Evolutionary conservation across 2,797 vertebrate species (phyloP).

Genomic region (Smutsia temminckii): DNA sequence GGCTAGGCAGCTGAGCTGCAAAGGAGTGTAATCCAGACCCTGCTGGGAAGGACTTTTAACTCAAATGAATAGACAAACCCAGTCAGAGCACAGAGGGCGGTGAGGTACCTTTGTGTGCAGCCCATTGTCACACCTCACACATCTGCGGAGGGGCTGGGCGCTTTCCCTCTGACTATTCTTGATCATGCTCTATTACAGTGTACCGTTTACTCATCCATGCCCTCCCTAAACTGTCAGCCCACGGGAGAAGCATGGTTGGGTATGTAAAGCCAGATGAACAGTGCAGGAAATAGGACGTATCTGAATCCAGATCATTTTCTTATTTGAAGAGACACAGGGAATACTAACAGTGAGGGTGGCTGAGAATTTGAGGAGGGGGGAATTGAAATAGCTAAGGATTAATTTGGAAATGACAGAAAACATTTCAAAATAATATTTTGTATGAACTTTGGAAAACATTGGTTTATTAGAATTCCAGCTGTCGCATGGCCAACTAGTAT

Average conservation of each 20-base stretch:
- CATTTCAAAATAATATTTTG: conserved; percentile 15
- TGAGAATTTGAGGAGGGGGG: neutral
- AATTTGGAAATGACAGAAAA: neutral
- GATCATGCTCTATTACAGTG: neutral
- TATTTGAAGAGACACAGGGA: neutral
- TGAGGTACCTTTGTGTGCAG: neutral
- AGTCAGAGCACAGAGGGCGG: neutral
- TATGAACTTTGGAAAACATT: neutral
- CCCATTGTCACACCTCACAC: neutral
- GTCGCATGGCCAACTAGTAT: neutral
- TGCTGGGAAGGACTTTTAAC: neutral
- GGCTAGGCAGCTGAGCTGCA: neutral
- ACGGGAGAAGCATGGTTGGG: neutral
- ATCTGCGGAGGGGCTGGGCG: neutral
- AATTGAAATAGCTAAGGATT: neutral
- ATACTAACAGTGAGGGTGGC: neutral
- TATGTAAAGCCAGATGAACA: neutral
- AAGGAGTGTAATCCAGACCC: neutral
- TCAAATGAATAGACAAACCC: neutral
- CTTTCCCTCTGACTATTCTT: neutral
- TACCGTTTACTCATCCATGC: neutral
- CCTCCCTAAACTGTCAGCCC: neutral
- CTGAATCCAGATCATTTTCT: neutral
- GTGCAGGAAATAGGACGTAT: neutral
- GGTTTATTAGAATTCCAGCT: neutral